Percentiles rank a stretch among this genome's conserved stretches.
phyloP scores from a whole-genome alignment of 2,113 vertebrate genomes.

The Dromaius novaehollandiae region DNA sequence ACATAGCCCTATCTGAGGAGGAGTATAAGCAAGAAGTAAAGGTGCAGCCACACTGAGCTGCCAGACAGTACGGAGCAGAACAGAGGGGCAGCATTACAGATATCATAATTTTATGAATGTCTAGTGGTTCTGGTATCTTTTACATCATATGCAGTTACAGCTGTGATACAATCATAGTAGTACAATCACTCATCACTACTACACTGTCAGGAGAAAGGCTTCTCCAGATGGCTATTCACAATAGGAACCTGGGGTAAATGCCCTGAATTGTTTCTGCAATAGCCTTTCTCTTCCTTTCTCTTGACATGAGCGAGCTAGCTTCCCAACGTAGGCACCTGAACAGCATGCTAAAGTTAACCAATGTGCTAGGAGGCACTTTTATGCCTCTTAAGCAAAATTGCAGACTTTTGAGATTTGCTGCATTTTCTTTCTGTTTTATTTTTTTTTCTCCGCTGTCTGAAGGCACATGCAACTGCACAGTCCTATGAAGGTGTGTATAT shows the following conservation, averaged over 20 bases:
- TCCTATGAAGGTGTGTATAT: neutral
- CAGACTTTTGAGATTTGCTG: neutral
- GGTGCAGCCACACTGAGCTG: neutral
- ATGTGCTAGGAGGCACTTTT: neutral
- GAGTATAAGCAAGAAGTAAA: neutral
- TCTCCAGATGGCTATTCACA: neutral
- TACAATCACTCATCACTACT: neutral
- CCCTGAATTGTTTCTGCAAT: neutral
- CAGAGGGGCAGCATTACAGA: neutral
- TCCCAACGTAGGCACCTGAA: fast-evolving
- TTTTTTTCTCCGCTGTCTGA: neutral
- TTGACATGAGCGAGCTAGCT: neutral
- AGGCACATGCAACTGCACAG: neutral
- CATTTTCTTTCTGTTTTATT: neutral
- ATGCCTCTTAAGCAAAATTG: neutral
- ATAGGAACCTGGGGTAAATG: neutral
- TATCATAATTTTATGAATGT: neutral
- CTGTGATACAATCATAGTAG: neutral
- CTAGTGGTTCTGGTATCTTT: neutral
- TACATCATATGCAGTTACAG: neutral
- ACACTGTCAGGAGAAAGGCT: neutral
- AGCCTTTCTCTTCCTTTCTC: neutral
- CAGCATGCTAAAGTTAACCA: neutral
- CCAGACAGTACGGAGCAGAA: neutral
- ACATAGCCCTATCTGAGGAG: neutral